phyloP scores from a whole-genome alignment of 2,113 vertebrate genomes.

The Pluvianellus socialis region DNA sequence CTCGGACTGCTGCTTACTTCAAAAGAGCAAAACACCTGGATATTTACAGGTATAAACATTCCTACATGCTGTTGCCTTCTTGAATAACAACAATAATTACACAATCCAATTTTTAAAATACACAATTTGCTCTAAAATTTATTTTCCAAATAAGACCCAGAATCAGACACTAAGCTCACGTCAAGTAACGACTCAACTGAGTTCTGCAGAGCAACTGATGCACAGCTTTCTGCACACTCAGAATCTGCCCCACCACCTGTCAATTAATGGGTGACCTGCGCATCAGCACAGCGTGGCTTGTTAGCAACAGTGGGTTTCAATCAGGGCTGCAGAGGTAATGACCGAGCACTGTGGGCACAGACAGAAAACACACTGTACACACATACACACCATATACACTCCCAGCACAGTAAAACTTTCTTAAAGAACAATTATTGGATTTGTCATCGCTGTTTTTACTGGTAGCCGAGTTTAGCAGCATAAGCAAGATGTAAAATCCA shows the following conservation, averaged over 20 bases:
- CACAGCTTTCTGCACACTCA: background rate
- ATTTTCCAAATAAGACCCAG: background rate
- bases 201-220: background rate
- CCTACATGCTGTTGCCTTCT: background rate
- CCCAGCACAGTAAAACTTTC: background rate
- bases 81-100: background rate
- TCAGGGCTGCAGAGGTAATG: background rate
- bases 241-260: background rate
- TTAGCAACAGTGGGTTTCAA: background rate
- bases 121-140: background rate
- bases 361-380: background rate
- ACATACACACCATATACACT: background rate
- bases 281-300: background rate
- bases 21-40: conserved; percentile 34
- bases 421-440: background rate
- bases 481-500: conserved; percentile 28
- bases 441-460: background rate
- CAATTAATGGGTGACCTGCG: background rate
- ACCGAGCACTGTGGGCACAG: background rate
- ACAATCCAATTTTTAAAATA: background rate
- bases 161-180: background rate
- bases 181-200: background rate
- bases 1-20: conserved; percentile 55
- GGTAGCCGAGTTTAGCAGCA: background rate
- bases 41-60: conserved; percentile 38